phyloP scores from a whole-genome alignment of 2,797 vertebrate genomes.

The Spea hammondii region DNA sequence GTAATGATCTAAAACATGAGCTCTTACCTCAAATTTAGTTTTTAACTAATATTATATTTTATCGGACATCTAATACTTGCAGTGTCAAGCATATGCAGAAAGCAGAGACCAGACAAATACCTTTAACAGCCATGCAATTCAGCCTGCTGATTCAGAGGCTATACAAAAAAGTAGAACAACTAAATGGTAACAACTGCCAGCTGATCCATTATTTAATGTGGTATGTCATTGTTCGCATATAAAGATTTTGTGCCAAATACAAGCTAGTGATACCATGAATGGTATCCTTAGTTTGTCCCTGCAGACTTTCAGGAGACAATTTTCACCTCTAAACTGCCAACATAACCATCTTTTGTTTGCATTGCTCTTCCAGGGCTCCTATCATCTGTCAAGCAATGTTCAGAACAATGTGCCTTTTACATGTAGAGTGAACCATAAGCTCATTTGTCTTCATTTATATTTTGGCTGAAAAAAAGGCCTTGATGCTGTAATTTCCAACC shows the following conservation, averaged over 20 bases:
- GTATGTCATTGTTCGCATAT: conserved; percentile 38
- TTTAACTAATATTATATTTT: no score
- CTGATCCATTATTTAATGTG: conserved; percentile 45
- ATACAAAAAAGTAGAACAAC: neutral
- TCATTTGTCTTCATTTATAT: conserved; percentile 50
- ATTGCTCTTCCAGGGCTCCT: conserved; percentile 29
- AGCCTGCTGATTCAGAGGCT: neutral
- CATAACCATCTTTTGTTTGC: conserved; percentile 49
- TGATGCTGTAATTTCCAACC: conserved; percentile 49
- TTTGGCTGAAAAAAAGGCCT: conserved; percentile 31
- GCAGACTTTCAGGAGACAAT: conserved; percentile 47
- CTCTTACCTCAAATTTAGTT: no score
- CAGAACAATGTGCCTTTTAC: conserved; percentile 46
- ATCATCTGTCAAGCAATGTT: conserved; percentile 11
- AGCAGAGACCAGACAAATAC: no score
- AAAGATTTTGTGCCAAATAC: conserved; percentile 29
- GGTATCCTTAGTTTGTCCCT: conserved; percentile 27
- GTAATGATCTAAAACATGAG: no score
- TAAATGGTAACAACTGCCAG: neutral
- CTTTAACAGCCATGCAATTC: no score
- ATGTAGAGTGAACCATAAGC: conserved; percentile 36
- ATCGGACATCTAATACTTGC: no score
- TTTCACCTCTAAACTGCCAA: conserved; percentile 32
- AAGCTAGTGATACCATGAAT: conserved; percentile 23
- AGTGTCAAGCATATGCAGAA: no score